Percentiles rank a stretch among this genome's conserved stretches.
These are phyloP conservation scores for Xenopus laevis DNA, from an alignment of 2,113 vertebrate genomes.

Conservation along the genomic window DNA sequence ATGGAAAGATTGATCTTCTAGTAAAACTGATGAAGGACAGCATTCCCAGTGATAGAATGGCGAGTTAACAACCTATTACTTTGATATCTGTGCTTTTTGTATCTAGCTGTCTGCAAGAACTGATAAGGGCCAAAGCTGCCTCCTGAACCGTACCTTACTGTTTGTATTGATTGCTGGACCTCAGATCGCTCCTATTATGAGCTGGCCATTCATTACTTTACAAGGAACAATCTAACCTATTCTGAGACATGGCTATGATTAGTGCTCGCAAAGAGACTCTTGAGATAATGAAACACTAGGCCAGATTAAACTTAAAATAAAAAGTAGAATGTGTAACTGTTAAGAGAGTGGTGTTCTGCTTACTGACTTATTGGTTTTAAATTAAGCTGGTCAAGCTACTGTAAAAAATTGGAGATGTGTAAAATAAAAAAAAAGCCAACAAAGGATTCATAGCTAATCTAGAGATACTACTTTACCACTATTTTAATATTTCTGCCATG, in stretches of 20 bases:
- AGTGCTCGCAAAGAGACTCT: conserved; percentile 42
- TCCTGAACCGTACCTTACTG: conserved; percentile 47
- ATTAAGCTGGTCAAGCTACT: background rate
- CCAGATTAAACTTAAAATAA: conserved; percentile 31
- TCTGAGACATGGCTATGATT: conserved; percentile 35
- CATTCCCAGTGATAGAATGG: conserved; percentile 51
- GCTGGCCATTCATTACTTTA: conserved; percentile 56
- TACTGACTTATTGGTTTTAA: background rate
- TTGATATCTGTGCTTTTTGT: conserved; percentile 52
- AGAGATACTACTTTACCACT: no score
- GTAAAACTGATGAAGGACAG: conserved; percentile 56
- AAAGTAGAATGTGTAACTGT: background rate
- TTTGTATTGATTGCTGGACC: conserved; percentile 57
- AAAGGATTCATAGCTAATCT: no score
- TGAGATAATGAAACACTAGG: conserved; percentile 48
- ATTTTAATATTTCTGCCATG: no score
- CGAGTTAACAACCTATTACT: conserved; percentile 50
- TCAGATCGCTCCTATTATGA: conserved; percentile 51
- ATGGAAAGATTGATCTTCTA: conserved; percentile 56
- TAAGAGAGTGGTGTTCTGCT: conserved; percentile 34
- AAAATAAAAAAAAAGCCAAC: no score
- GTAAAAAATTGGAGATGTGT: no score
- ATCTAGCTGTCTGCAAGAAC: conserved; percentile 52
- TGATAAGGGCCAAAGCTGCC: conserved; percentile 53
- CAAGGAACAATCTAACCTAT: conserved; percentile 47